phyloP scores from a whole-genome alignment of 2,797 vertebrate species.

The Synanceia verrucosa region DNA sequence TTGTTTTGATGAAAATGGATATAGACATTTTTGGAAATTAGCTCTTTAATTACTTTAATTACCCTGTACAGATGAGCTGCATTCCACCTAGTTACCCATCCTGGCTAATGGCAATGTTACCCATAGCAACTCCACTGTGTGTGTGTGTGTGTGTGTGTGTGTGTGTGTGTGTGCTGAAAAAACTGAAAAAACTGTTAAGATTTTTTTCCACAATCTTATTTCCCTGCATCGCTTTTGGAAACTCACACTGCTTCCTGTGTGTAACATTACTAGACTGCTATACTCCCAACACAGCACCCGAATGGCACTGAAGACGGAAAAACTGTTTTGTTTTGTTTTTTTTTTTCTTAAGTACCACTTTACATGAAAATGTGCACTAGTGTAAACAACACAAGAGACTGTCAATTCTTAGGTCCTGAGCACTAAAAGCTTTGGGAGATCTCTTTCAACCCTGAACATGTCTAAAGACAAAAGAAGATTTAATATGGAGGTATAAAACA shows the following conservation, averaged over 20 bases:
- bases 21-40: constrained; percentile 66
- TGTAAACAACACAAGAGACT: constrained; percentile 10
- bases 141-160: constrained; percentile 12
- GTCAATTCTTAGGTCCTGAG: not conserved
- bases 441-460: not conserved
- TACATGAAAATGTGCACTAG: constrained; percentile 2
- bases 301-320: constrained; percentile 4
- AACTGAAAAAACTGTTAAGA: constrained; percentile 30
- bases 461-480: not conserved
- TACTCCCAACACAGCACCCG: constrained; percentile 14
- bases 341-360: not conserved
- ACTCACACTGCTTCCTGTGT: constrained; percentile 17
- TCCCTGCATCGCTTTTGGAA: constrained; percentile 11
- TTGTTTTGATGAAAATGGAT: constrained; percentile 34
- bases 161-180: constrained; percentile 16
- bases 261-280: constrained; percentile 10
- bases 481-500: not conserved
- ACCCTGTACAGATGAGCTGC: constrained; percentile 73
- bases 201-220: constrained; percentile 13
- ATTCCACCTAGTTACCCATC: constrained; percentile 46
- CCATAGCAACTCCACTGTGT: constrained; percentile 26
- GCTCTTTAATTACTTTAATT: constrained; percentile 56
- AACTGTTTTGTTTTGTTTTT: not conserved
- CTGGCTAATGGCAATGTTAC: constrained; percentile 49
- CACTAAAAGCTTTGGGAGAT: not conserved